Evolutionary conservation across 2,113 vertebrate species (phyloP), one percentile per base, ranked within the genome.

Genomic region (Strix uralensis): DNA sequence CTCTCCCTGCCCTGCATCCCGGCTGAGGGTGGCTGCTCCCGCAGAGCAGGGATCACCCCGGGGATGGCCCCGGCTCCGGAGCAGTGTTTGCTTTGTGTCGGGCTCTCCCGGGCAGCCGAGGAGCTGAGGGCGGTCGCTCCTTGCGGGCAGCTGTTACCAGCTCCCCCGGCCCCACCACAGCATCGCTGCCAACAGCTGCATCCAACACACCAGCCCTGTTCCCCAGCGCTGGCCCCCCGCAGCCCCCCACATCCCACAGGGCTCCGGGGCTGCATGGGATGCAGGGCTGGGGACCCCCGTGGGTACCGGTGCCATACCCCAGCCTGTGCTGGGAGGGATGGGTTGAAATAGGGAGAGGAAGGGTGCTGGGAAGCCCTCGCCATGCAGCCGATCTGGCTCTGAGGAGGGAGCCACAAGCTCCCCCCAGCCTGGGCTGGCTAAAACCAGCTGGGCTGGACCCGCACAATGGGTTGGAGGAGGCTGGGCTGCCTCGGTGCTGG

Each of bases 121-220:
- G 63, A 94, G 81, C 83, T 4, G 16, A 13, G 49, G 49, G 82
- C 69, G 3, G 85, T 69, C 32, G 4, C 83, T 96, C 92, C 16
- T 61, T 4, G 30, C 14, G 8, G 80, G 88, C 96, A 97, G 96
- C 96, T 96, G 96, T 96, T 96, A 62, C 82, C 92, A 67, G 47
- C 88, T 78, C 59, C 2, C 44, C 32, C 26, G 13, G 38, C 15
- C 81, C 83, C 20, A 4, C 71, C 5, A 7, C 52, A 2, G 42
- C 86, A 71, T 71, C 7, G 10, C 90, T 88, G 90, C 94, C 92
- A 81, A 91, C 96, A 97, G 96, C 96, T 96, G 96, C 92, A 23
- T 12, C 95, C 13, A 7, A 86, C 95, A 25, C 8, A 9, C 25
- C 15, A 4, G 38, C 55, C 57, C 25, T 10, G 46, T 59, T 54